Evolutionary conservation across 2,797 vertebrate genomes (phyloP).

Genomic region (Esox masquinongy): DNA sequence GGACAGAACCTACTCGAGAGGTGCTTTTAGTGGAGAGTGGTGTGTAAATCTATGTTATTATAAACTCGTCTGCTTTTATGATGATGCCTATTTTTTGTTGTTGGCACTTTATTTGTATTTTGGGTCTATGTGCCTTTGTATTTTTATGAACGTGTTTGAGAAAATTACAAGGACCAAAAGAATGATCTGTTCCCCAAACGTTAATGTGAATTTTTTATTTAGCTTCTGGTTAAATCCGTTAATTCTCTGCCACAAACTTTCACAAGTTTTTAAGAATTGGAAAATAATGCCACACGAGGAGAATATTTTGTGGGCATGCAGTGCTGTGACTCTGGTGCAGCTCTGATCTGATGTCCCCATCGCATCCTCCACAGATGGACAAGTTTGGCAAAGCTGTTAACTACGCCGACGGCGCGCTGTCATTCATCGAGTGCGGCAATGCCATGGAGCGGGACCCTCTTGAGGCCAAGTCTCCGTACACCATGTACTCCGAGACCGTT

Average conservation of each 20-base stretch:
- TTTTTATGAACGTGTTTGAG: neutral
- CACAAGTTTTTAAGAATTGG: conserved; percentile 4
- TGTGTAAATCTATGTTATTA: conserved; percentile 57
- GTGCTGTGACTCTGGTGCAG: neutral
- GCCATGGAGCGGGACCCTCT: conserved; percentile 97
- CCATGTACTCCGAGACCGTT: conserved; percentile 98
- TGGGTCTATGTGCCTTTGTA: neutral
- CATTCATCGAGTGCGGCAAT: conserved; percentile 96
- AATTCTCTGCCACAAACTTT: conserved; percentile 17
- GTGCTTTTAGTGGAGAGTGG: conserved; percentile 38
- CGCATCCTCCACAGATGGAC: conserved; percentile 78
- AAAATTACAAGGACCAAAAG: neutral
- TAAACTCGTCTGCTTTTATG: conserved; percentile 29
- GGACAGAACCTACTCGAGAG: conserved; percentile 36
- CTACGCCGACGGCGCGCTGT: conserved; percentile 95
- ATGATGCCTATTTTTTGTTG: conserved; percentile 26
- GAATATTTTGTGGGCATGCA: neutral
- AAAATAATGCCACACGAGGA: neutral
- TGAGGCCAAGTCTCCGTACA: conserved; percentile 96
- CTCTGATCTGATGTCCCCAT: neutral
- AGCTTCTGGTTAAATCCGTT: conserved; percentile 9
- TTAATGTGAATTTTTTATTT: conserved; percentile 13
- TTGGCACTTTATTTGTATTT: conserved; percentile 1
- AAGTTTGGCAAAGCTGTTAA: conserved; percentile 98
- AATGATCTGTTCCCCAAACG: conserved; percentile 1